phyloP scores from a whole-genome alignment of 2,888 invertebrate species.

The Orthonychiurus folsomi region DNA sequence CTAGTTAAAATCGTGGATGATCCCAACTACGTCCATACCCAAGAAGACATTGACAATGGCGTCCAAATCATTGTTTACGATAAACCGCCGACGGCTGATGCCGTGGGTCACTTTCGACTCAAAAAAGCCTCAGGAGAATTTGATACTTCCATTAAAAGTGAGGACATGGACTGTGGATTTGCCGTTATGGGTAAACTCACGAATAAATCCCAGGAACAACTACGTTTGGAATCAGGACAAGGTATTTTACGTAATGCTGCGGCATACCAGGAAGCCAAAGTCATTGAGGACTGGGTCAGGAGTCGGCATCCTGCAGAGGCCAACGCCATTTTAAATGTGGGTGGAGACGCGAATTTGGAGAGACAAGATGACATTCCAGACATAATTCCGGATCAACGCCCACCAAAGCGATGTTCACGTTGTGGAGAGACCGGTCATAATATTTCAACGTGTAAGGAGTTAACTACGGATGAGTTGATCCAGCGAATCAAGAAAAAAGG shows the following conservation, averaged over 20 bases:
- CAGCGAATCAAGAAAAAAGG: no score
- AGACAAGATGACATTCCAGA: no score
- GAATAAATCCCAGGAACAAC: neutral
- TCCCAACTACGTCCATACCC: constrained; percentile 15
- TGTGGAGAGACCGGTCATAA: no score
- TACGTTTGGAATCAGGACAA: neutral
- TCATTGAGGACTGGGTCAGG: neutral
- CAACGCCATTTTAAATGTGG: neutral
- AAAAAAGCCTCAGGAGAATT: no score
- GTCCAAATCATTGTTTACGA: constrained; percentile 10
- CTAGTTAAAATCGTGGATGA: constrained; percentile 14
- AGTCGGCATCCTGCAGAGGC: neutral
- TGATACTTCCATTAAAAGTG: no score
- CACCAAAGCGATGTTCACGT: no score
- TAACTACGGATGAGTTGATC: no score
- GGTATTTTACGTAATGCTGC: neutral
- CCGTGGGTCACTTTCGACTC: neutral
- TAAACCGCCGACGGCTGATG: neutral
- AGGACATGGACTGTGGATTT: neutral
- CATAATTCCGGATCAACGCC: no score
- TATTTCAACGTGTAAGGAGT: no score
- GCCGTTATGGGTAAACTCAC: neutral
- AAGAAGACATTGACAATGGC: constrained; percentile 10
- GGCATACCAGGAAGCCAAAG: constrained; percentile 1
- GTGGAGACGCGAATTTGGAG: no score